Base-by-base conservation (phyloP, 2,888 invertebrate species). In the Spisula solida region DNA sequence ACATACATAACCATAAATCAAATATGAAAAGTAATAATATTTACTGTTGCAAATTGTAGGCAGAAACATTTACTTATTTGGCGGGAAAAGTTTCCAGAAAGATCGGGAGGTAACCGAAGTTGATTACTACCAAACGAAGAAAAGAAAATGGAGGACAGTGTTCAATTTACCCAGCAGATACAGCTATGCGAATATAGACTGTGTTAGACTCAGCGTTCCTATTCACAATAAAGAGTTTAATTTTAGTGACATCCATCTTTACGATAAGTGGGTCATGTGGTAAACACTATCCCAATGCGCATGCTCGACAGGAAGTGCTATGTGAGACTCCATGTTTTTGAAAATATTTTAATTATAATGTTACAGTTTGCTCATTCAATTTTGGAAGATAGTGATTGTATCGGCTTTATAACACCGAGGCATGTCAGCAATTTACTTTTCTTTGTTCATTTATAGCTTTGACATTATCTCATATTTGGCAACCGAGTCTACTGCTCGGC, bases 221-320 rank as follows among this genome's bases (percentile, higher is more conserved):
- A 89, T 91, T 16, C 87, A 93, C 80, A 96, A 96, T 89, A 93
- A 90, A 41, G 94, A 94, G 48, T 95, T 95, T 85, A 93, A 91
- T 80, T 95, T 94, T 85, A 92, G 93, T 70, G 95, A 95, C 79
- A 85, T 93, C 12, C 93, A 93, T 31, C 90, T 96, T 82, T 94
- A 94, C 87, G 94, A 94, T 82, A 93, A 93, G 31, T 96, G 95
- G 95, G 92, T 95, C 25, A 83, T 96, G 90, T 96, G 96, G 96
- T 96, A 88, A 75, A 80, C 41, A 80, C 31, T 31, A 16, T 75
- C 31, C 8, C 34, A 34, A 34, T 75, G 60, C 25, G 60, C 60
- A 66, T 66, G 60, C 25, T 10, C 25, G 75, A 34, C 75, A 25
- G 34, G 75, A 75, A 75, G 31, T 75, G 75, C 31, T 75, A 75